Conservation (phyloP, 2,888 invertebrate species). For the Eupelmus urozonus region DNA sequence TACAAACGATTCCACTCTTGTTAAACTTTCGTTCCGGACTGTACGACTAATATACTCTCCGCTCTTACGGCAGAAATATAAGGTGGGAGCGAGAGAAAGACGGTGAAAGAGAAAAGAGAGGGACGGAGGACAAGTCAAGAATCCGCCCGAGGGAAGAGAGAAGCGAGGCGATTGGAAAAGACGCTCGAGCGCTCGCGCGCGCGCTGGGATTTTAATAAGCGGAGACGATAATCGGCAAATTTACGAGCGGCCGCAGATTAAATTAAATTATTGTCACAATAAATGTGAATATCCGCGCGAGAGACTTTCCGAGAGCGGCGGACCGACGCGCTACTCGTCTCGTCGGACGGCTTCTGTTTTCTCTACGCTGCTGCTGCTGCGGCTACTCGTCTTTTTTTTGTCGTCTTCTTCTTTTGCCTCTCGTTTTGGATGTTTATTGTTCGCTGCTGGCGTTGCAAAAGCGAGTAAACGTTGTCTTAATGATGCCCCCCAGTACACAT, state of each 20-base stretch:
- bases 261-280: conserved; percentile 76
- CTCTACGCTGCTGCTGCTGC: not conserved
- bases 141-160: conserved; percentile 26
- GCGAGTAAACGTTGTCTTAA: no score
- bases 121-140: conserved; percentile 6
- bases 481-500: no score
- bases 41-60: not conserved
- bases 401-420: no score
- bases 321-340: conserved; percentile 43
- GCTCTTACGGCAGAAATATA: not conserved
- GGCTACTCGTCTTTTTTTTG: no score
- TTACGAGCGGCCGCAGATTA: conserved; percentile 70
- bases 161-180: conserved; percentile 45
- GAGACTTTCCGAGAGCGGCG: no score
- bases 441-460: no score
- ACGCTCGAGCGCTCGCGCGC: conserved; percentile 26
- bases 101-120: conserved; percentile 21
- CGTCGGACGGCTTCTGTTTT: conserved; percentile 16
- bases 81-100: conserved; percentile 16
- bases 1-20: not conserved
- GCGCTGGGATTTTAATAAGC: conserved; percentile 71
- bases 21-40: not conserved
- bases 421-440: not conserved
- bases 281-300: conserved; percentile 69
- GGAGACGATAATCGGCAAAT: conserved; percentile 73